Evolutionary conservation across 1,140 invertebrate genomes (phyloP).

Genomic region (Eurosta solidaginis): DNA sequence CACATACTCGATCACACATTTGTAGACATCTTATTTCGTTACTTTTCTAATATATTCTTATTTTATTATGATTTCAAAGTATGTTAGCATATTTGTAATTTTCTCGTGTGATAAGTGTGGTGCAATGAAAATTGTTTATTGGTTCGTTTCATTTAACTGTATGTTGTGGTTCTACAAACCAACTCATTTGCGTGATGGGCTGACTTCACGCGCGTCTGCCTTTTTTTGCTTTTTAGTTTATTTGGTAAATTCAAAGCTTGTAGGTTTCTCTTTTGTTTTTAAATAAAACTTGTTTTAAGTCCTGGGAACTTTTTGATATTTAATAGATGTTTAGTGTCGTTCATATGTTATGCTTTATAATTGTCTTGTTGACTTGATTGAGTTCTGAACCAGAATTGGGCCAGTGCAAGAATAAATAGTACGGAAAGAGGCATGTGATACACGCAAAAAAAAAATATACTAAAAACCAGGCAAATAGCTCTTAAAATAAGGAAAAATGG

Average conservation of each 20-base stretch:
- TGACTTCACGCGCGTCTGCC: background rate
- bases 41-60: background rate
- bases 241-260: background rate
- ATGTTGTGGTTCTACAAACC: background rate
- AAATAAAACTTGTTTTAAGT: background rate
- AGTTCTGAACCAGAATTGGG: too few relatives aligned
- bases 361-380: background rate
- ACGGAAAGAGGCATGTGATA: too few relatives aligned
- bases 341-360: background rate
- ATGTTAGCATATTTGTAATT: background rate
- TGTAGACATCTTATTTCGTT: slow-evolving; percentile 1
- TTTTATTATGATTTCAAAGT: background rate
- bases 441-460: too few relatives aligned
- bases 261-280: background rate
- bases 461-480: too few relatives aligned
- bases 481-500: too few relatives aligned
- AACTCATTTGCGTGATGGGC: background rate
- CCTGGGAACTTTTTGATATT: background rate
- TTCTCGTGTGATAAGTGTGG: background rate
- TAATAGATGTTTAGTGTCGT: background rate
- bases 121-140: background rate
- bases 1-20: too few relatives aligned
- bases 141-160: background rate
- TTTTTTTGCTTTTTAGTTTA: background rate
- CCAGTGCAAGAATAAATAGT: too few relatives aligned